Percentiles rank a stretch among this genome's conserved stretches.
phyloP scores from a whole-genome alignment of 1,140 invertebrate genomes.

The Agrypnia vestita region DNA sequence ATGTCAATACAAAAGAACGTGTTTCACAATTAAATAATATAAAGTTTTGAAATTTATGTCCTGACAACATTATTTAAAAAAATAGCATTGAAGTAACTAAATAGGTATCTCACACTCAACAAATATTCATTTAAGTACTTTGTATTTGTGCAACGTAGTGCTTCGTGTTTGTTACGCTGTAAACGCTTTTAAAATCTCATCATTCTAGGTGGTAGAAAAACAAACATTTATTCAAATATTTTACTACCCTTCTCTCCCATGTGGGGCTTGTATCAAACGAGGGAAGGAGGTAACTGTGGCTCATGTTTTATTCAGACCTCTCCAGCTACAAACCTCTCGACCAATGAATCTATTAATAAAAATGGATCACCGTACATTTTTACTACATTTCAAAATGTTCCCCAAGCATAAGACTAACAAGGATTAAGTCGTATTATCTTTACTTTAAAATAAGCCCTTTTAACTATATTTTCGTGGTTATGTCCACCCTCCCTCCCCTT shows the following conservation, averaged over 20 bases:
- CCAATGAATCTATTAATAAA: not conserved
- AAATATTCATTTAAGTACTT: too few species aligned
- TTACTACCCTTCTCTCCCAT: slow-evolving; percentile 8
- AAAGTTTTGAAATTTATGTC: too few species aligned
- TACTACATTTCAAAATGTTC: not conserved
- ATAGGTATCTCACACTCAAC: too few species aligned
- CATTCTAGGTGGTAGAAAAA: slow-evolving; percentile 30
- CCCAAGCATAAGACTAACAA: not conserved
- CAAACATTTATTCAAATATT: slow-evolving; percentile 36
- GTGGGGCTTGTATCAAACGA: slow-evolving; percentile 19
- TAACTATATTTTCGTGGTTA: not conserved
- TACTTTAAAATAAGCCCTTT: slow-evolving; percentile 2
- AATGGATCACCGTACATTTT: not conserved
- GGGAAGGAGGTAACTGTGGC: slow-evolving; percentile 1
- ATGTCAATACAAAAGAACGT: too few species aligned
- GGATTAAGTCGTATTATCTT: not conserved
- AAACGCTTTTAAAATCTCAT: slow-evolving; percentile 35
- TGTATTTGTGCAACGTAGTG: not conserved
- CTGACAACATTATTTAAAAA: too few species aligned
- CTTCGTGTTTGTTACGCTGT: not conserved
- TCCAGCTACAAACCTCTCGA: slow-evolving; percentile 15
- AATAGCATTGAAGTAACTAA: too few species aligned
- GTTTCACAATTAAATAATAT: too few species aligned
- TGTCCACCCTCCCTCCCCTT: slow-evolving; percentile 7
- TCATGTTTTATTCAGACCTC: slow-evolving; percentile 35